Conservation (phyloP, 1,140 invertebrate species). For the Xylocopa sonorina region DNA sequence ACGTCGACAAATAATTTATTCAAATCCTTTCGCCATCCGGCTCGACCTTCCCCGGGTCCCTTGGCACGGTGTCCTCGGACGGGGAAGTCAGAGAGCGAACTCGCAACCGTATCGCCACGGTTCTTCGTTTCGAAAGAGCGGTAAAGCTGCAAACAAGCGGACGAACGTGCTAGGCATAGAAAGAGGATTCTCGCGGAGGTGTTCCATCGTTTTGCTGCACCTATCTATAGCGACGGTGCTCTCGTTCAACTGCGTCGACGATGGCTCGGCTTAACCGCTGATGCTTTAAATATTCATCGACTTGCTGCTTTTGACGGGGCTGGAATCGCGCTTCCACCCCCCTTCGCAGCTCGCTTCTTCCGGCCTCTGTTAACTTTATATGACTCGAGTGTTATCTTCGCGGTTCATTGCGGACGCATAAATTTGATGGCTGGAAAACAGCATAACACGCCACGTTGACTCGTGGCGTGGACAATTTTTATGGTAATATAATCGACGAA, state of each 20-base stretch:
- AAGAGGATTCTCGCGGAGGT: constrained; percentile 35
- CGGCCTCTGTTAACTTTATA: neutral
- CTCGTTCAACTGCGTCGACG: neutral
- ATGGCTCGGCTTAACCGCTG: neutral
- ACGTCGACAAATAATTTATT: constrained; percentile 66
- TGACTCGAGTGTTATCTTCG: neutral
- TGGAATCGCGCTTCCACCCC: neutral
- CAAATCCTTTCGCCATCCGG: constrained; percentile 52
- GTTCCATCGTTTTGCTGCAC: constrained; percentile 44
- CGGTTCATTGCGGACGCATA: no score
- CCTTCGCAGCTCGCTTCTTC: neutral
- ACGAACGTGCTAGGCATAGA: constrained; percentile 63
- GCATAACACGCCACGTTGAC: no score
- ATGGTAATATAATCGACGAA: no score
- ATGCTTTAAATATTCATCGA: constrained; percentile 44
- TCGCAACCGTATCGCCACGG: constrained; percentile 46
- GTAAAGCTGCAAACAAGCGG: constrained; percentile 65
- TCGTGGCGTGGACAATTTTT: no score
- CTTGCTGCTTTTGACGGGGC: neutral
- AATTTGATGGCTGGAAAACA: neutral
- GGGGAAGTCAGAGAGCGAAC: constrained; percentile 19
- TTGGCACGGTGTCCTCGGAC: constrained; percentile 5
- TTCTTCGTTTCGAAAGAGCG: constrained; percentile 45
- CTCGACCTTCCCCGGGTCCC: neutral
- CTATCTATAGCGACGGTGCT: constrained; percentile 10